Conservation (phyloP, 2,888 invertebrate genomes). For the Escarpia spicata region DNA sequence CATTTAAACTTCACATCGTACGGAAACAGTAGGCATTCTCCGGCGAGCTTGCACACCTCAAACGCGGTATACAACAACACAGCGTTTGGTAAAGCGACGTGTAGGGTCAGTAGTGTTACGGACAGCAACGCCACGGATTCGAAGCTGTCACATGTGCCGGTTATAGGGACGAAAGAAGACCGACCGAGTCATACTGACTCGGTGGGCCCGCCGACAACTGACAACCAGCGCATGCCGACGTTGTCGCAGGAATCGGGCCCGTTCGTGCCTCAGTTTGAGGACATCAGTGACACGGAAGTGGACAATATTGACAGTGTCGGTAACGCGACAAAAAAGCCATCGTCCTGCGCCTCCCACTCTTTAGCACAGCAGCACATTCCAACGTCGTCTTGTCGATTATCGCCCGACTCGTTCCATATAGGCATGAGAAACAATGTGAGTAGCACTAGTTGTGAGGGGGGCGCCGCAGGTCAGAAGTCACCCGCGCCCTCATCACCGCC, state of each 20-base stretch:
- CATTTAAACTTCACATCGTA: constrained; percentile 40
- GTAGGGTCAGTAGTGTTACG: not conserved
- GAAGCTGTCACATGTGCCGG: not conserved
- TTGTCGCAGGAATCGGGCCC: constrained; percentile 36
- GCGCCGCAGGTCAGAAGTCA: not conserved
- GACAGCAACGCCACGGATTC: not conserved
- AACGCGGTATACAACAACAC: not conserved
- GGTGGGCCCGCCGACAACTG: not conserved
- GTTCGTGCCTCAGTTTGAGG: constrained; percentile 47
- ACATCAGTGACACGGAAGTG: constrained; percentile 45
- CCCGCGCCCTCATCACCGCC: not conserved
- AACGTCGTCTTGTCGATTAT: constrained; percentile 7
- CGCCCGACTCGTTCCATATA: not conserved
- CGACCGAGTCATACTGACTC: not conserved
- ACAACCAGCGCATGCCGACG: constrained; percentile 19
- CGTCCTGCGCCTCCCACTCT: not conserved
- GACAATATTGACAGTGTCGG: constrained; percentile 43
- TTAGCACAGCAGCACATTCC: constrained; percentile 12
- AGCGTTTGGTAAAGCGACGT: not conserved
- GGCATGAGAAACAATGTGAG: constrained; percentile 16
- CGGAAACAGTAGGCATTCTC: constrained; percentile 26
- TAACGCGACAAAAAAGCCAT: not conserved
- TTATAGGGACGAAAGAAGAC: not conserved
- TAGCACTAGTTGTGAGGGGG: constrained; percentile 16
- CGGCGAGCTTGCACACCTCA: not conserved